Evolutionary conservation across 1,140 invertebrate species (phyloP), one percentile per base, ranked within the genome.

Genomic region (Drosophila ambigua): DNA sequence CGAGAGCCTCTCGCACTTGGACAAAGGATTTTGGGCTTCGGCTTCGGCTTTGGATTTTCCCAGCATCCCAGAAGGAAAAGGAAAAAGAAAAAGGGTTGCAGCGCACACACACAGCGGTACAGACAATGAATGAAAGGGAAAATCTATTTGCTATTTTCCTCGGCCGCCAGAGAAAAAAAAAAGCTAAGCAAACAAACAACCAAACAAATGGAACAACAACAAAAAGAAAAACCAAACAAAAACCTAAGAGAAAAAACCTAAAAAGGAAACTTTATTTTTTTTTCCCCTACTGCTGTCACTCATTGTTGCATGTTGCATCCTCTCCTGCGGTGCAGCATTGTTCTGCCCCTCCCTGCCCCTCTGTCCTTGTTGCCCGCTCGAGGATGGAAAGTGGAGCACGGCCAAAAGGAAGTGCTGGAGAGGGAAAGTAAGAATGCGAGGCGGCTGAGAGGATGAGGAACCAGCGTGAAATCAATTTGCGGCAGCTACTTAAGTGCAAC

Each of bases 401-500:
- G 60, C 54, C 68, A 73, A 57, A 48, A 31, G 58, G 46, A 49
- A 31, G 8, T 31, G 1, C 7, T 23, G n/a, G 23, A 45, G 23
- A 45, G 15, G 28, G 5, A 31, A 8, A 52, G 26, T 43, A n/a
- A 31, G 35, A 52, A 23, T 51, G 54, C 43, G 54, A 46, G 54
- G 45, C 49, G 45, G 48, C 8, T 59, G 50, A 53, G 35, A 39
- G 35, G 35, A 11, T 39, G 35, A 66, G 58, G 45, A 57, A 68
- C 54, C 79, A 83, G 83, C 83, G 64, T 79, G 83, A 88, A 88
- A 88, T 88, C 83, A 88, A 88, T 88, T 88, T 88, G 83, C 71
- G 79, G 84, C 84, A 88, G 83, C 83, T 88, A 88, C 83, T 88
- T 88, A 88, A 88, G 84, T 83, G 84, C 79, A 88, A 83, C 72